Evolutionary conservation across 2,888 invertebrate species (phyloP), one percentile per base, ranked within the genome.

Genomic region (Megamerina dolium): DNA sequence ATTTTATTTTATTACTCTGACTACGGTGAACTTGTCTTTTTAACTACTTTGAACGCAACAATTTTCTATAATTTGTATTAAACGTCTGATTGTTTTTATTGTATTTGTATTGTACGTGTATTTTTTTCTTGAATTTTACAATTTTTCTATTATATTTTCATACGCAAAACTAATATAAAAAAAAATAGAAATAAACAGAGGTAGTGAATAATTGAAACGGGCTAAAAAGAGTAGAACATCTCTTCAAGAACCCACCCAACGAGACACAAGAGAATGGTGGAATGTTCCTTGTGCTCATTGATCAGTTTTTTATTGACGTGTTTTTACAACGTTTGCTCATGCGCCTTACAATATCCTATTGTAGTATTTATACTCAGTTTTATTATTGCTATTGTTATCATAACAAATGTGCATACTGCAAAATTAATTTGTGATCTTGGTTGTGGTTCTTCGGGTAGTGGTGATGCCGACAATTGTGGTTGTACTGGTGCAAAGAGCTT

Each of bases 261-360:
- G n/a, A n/a, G n/a, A n/a, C n/a, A n/a, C n/a, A n/a, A n/a, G n/a
- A 39, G 40, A 36, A 53, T 55, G 54, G 47, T 49, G 6, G 53
- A 54, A n/a, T 54, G 52, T 35, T 49, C 53, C n/a, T 17, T 54
- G 31, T 55, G 52, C 44, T 51, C 53, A n/a, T 20, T 54, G 4
- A 32, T 53, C 43, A 45, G 36, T 23, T 51, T 48, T 34, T 20
- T 49, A 31, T 50, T 50, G 39, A 46, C 51, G 19, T 46, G 50
- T 4, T 4, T 61, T 5, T 54, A 53, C 23, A 41, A 58, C 45
- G 14, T 59, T 14, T 20, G 59, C 13, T 33, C 31, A 2, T 55
- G 55, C 16, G 52, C 57, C n/a, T 53, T 58, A 40, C 57, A 64
- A 29, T 55, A 66, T 49, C 63, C 62, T 1, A 18, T 61, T 23